Evolutionary conservation across 2,113 vertebrate species (phyloP), one percentile per base, ranked within the genome.

Genomic region (Alexandromys fortis): DNA sequence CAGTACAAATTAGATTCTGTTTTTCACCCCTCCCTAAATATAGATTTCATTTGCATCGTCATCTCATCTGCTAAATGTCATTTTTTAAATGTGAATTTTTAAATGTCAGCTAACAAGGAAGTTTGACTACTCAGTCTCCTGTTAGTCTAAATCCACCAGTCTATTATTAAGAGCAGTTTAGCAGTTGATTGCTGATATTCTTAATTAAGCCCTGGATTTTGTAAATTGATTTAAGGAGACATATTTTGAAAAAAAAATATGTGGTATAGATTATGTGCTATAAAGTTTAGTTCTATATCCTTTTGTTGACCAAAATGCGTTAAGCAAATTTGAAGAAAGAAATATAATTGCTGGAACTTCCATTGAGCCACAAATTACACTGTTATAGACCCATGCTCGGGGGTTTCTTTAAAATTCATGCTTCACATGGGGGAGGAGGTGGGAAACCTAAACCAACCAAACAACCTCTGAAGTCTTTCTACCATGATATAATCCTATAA

Each of bases 61-160:
- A 98, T 98, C 98, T 98, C 97, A 76, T 98, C 98, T 98, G 98
- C 96, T 98, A 99, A 99, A 99, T 98, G 98, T 98, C 98, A 99
- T 96, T 99, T 98, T 98, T 98, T 61, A 98, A 98, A 99, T 98
- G 98, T 98, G 98, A 98, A 98, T 98, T 98, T 98, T 98, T 98
- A 99, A 99, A 99, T 99, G 98, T 98, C 98, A 99, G 97, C 98
- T 98, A 97, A 97, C 97, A 98, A 97, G 95, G 93, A 98, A 98
- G 98, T 98, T 98, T 98, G 97, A 98, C 98, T 98, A 98, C 94
- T 98, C 98, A 97, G 96, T 98, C 98, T 98, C 97, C 95, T 96
- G 98, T 98, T 98, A 98, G 98, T 98, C 97, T 98, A 96, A 98
- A 96, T 97, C 96, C 73, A 83, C 95, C 96, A 96, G 97, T 97